phyloP scores from a whole-genome alignment of 2,113 vertebrate genomes.

The Accipiter virgatus region DNA sequence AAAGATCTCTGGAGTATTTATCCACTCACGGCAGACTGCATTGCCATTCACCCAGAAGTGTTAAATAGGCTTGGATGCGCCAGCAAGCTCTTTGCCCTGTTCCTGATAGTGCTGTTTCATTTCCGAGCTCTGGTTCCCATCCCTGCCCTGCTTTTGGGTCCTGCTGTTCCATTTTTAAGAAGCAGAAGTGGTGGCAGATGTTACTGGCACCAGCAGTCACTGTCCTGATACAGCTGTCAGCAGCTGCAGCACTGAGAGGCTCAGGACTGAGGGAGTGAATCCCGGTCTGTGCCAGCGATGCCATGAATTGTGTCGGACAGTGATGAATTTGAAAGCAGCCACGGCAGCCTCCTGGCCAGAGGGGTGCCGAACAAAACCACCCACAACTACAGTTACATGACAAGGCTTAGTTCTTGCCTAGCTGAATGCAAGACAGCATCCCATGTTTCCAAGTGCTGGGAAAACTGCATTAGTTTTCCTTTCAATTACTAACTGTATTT shows the following conservation, averaged over 20 bases:
- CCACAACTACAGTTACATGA: fast-evolving
- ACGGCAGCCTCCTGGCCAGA: not conserved
- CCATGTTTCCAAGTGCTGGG: not conserved
- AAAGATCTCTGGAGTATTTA: not conserved
- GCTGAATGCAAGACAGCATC: not conserved
- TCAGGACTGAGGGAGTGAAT: not conserved
- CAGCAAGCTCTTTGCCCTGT: not conserved
- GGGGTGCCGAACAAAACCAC: not conserved
- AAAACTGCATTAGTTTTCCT: not conserved
- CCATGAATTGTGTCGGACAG: fast-evolving
- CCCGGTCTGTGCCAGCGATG: fast-evolving
- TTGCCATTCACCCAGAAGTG: not conserved
- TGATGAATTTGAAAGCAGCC: not conserved
- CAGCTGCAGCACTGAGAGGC: not conserved
- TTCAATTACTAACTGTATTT: not conserved
- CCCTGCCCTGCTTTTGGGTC: not conserved
- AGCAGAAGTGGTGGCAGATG: not conserved
- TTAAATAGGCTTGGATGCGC: not conserved
- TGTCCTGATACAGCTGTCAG: not conserved
- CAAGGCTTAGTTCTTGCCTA: not conserved
- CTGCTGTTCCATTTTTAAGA: not conserved
- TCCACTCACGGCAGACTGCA: not conserved
- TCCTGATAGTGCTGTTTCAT: not conserved
- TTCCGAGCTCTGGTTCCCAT: not conserved
- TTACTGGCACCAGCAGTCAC: not conserved